Base-by-base conservation (phyloP, 2,888 invertebrate species). In the Yponomeuta plumbellus region DNA sequence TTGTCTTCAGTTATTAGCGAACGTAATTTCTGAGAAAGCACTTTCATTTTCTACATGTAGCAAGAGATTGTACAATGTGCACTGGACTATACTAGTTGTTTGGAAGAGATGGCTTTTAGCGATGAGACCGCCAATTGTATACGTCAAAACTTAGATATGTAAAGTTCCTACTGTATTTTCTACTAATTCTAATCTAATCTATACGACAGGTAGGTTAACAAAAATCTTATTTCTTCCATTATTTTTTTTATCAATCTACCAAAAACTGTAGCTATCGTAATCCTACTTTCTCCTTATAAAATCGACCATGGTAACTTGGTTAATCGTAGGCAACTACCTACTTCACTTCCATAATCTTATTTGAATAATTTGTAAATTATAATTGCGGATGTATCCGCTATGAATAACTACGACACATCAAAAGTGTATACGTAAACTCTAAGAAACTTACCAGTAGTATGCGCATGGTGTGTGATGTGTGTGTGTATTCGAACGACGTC, bases 391-490 rank as follows among this genome's bases (percentile, higher is more conserved):
- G 17, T 4, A 13, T 52, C 44, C 44, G 44, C 44, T 52, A 6
- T 52, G 44, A 52, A 52, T 52, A 52, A 1, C 44, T 17, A 3
- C 44, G 44, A 6, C 6, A 44, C 44, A 11, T 44, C 17, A 52
- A 13, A 17, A 17, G 17, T 17, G 1, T 52, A 52, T 52, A 39
- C 39, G 5, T 39, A 3, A 52, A 4, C 44, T 64, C 52, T 67
- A 67, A 66, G 67, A 73, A 70, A 89, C 90, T 90, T 75, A 91
- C 90, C 89, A 90, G 78, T 80, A 89, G 78, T 72, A 82, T 81
- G 79, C 85, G 85, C 90, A 90, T 91, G 86, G 80, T 87, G 86
- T 83, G 39, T n/a, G 26, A n/a, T 20, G 20, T 62, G 17, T 61
- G 52, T 2, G 1, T 61, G 8, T 61, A 17, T 34, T 26, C 40